phyloP scores from a whole-genome alignment of 1,140 invertebrate species.

The Medauroidea extradentata region DNA sequence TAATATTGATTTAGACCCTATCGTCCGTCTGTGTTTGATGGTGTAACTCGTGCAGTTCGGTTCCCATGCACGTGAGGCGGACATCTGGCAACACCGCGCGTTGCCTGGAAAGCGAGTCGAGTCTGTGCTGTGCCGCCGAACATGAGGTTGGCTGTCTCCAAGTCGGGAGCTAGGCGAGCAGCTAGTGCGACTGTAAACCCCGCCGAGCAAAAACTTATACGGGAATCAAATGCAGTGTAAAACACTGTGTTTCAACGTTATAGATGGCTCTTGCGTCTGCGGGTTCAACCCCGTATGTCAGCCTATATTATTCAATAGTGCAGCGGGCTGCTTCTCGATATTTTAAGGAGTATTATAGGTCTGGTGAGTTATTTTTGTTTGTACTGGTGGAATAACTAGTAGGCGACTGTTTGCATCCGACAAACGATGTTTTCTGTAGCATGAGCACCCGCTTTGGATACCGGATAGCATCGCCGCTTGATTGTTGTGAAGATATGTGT shows the following conservation, averaged over 20 bases:
- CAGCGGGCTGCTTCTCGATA: slow-evolving; percentile 48
- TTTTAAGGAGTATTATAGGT: slow-evolving; percentile 51
- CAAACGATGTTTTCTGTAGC: no score
- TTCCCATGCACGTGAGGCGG: slow-evolving; percentile 10
- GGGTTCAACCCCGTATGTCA: slow-evolving; percentile 48
- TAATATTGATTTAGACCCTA: slow-evolving; percentile 13
- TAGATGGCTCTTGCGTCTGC: slow-evolving; percentile 51
- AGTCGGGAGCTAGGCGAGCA: slow-evolving; percentile 7
- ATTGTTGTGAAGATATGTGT: no score
- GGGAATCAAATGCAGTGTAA: slow-evolving; percentile 4
- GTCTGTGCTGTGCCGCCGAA: not conserved
- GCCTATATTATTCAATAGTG: slow-evolving; percentile 49
- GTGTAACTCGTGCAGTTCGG: slow-evolving; percentile 4
- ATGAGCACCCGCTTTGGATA: no score
- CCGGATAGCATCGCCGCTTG: no score
- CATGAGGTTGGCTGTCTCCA: slow-evolving; percentile 15
- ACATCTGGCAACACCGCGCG: slow-evolving; percentile 8
- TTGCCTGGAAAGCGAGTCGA: slow-evolving; percentile 11
- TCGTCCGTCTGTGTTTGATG: slow-evolving; percentile 11
- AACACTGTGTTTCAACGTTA: slow-evolving; percentile 30
- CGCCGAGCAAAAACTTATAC: slow-evolving; percentile 11
- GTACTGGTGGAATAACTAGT: not conserved
- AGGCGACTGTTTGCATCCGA: slow-evolving; percentile 7
- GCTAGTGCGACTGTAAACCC: slow-evolving; percentile 8
- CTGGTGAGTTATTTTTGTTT: slow-evolving; percentile 42